These are phyloP conservation scores for Equus quagga DNA, from an alignment of 2,113 vertebrate species.

Conservation along the genomic window DNA sequence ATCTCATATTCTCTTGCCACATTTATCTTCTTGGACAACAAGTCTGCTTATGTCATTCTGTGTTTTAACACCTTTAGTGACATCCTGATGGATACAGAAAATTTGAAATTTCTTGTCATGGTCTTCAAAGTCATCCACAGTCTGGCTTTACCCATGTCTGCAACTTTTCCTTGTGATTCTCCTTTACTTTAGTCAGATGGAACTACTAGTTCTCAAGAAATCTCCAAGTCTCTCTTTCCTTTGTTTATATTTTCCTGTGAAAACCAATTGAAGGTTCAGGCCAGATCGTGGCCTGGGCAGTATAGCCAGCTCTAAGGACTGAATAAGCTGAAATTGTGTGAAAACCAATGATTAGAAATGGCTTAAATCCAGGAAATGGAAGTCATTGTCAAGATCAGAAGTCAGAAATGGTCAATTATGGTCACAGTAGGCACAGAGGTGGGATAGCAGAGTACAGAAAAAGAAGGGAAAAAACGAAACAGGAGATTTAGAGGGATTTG, in stretches of 20 bases:
- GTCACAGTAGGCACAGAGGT: not conserved
- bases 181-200: not conserved
- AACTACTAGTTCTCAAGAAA: not conserved
- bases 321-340: not conserved
- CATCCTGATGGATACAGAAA: not conserved
- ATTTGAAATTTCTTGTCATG: not conserved
- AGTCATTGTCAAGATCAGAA: not conserved
- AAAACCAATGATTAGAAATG: slow-evolving; percentile 12
- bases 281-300: not conserved
- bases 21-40: slow-evolving; percentile 19
- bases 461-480: not conserved
- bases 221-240: not conserved
- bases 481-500: not conserved
- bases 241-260: slow-evolving; percentile 36
- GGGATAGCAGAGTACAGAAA: not conserved
- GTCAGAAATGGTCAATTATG: not conserved
- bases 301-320: not conserved
- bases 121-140: not conserved
- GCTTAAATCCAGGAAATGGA: not conserved
- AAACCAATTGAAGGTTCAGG: not conserved
- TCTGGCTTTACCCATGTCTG: not conserved
- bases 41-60: not conserved
- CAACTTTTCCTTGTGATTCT: not conserved
- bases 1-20: not conserved
- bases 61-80: not conserved